Evolutionary conservation across 2,113 vertebrate genomes (phyloP), one percentile per base, ranked within the genome.

Genomic region (Albula goreensis): DNA sequence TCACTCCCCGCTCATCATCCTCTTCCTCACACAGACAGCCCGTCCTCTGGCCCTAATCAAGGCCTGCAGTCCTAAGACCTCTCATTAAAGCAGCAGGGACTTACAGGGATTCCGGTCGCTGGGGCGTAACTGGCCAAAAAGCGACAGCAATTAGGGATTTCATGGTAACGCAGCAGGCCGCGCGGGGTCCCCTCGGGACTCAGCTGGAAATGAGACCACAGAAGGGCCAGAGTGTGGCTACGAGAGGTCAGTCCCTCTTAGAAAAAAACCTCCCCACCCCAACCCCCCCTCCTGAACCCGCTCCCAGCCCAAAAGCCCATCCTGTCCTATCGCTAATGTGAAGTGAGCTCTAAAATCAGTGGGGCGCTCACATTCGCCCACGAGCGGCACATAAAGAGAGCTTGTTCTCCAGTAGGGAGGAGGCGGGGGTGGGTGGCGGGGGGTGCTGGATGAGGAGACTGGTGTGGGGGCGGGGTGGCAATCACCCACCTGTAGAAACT

Each of bases 401-500:
- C 90, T 92, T 91, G 56, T 17, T 50, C 4, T 31, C 19, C 50
- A 17, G 25, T n/a, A 1, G 50, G 17, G 51, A n/a, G 50, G 17
- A n/a, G 50, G 22, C 52, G 51, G 50, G 15, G 51, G 50, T 50
- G 70, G 10, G n/a, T 22, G 60, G 60, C 15, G 2, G 19, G 3
- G 15, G 11, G 56, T 60, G 53, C 12, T 13, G 19, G 17, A 41
- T 41, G 51, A n/a, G 50, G 17, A n/a, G 50, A 9, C 52, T 19
- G 50, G 15, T 22, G 50, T 50, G 70, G 10, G 60, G 60, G 60
- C 4, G 19, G 3, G 60, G 11, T 11, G 12, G 53, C 12, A 4
- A 5, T 22, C 92, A 88, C 93, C 94, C 94, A 95, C 92, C 94
- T 95, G 93, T 94, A 94, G 90, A 92, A 89, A 90, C 92, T 93